Base-by-base conservation (phyloP, 1,140 invertebrate genomes). In the Drosophila equinoxialis region DNA sequence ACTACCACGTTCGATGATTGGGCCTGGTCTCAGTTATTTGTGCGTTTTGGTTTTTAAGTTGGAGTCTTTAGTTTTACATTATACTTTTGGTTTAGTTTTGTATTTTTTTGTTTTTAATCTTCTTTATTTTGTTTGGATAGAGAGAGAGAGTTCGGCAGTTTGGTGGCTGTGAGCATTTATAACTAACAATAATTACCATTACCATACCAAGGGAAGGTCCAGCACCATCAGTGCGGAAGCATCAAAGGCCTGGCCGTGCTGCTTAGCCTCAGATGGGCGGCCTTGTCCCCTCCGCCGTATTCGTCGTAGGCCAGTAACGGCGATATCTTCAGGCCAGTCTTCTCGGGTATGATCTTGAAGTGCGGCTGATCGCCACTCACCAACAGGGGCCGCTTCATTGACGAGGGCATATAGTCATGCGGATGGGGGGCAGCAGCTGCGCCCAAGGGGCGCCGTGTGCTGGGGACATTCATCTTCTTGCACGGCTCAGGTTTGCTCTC, bases 291-390 rank as follows among this genome's bases (percentile, higher is more conserved):
- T 6, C 83, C 90, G 23, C 78, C 79, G 20, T 90, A 85, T 1
- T 91, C 90, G 51, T 92, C 90, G 55, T 87, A 92, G 35, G 79
- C 72, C 58, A 93, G 92, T 67, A 94, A 86, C 6, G 93, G 93
- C 48, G 93, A 93, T 51, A 93, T 93, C 77, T 92, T 93, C 3
- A 93, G 83, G 7, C 93, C 93, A 30, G 92, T 93, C 81, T 92
- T 93, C 70, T 93, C 92, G 11, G 93, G 93, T 30, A 93, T 91
- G 13, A 94, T 93, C 77, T 93, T 93, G 45, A 93, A 93, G 75
- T 93, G 93, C 17, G 93, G 91, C 71, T 92, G 85, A 62, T 92
- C 91, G 58, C 84, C 82, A 59, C 78, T 92, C n/a, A 93, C 78
- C 67, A 92, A 80, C 59, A 94, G 71, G 0, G 93, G 93, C 0